Base-by-base conservation (phyloP, 2,888 invertebrate species). In the Cryptops parisi region DNA sequence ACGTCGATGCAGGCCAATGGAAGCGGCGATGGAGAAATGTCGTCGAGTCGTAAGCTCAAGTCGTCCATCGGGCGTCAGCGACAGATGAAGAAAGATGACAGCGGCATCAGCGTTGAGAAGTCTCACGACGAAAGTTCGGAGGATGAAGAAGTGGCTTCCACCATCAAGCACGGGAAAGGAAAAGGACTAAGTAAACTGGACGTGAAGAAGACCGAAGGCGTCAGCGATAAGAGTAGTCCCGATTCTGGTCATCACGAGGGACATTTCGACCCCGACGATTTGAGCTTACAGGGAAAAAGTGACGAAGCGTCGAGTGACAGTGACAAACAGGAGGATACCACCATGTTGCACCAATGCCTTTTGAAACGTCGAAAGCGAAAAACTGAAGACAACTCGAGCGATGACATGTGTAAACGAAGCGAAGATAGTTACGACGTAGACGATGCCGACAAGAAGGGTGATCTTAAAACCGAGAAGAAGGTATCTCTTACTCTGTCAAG, bases 21-120 rank as follows among this genome's bases (percentile, higher is more conserved):
- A 6, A 41, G 43, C 24, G 46, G 6, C 12, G 51, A 24, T 9
- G 43, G 43, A n/a, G 43, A 43, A 24, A 25, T 17, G 17, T 21
- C 41, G 40, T 22, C 9, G 6, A 23, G 19, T 5, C 24, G 9
- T 5, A 21, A 21, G 9, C 9, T 5, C 21, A 46, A 46, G 23
- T 46, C 46, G 6, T 6, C 46, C 4, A 22, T 24, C 9, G 49
- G 21, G 3, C n/a, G 21, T 22, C 38, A 55, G 27, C 19, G 55
- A 39, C 17, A 45, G 12, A 58, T 65, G 57, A 63, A 61, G 52
- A 65, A 65, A 52, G 64, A 66, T 54, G 66, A 66, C 55, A 66
- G 66, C 57, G 66, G 66, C 9, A 64, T 66, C 40, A 63, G 62
- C 49, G 60, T 64, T 15, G 63, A 64, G 38, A 62, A 60, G 40